Conservation (phyloP, 2,113 vertebrate species). For the Erinaceus europaeus region DNA sequence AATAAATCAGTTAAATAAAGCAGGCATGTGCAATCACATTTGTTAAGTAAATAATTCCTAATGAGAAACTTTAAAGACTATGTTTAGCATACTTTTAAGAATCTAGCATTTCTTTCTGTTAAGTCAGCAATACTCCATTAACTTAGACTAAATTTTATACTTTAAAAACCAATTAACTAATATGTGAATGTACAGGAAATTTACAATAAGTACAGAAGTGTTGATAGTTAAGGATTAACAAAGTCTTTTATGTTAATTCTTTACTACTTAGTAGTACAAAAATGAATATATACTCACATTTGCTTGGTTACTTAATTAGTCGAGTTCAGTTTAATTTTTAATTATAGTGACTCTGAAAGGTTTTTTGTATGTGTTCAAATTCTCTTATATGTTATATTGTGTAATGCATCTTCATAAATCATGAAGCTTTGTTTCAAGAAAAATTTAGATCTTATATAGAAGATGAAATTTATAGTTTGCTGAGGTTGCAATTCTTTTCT, state of each 20-base stretch:
- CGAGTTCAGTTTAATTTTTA: slow-evolving; percentile 28
- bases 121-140: background rate
- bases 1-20: slow-evolving; percentile 79
- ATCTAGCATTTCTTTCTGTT: background rate
- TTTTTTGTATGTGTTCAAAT: background rate
- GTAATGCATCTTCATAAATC: slow-evolving; percentile 64
- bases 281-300: background rate
- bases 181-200: background rate
- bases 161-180: background rate
- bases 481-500: slow-evolving; percentile 51
- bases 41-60: slow-evolving; percentile 75
- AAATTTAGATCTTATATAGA: slow-evolving; percentile 42
- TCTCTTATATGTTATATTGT: slow-evolving; percentile 27
- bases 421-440: slow-evolving; percentile 49
- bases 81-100: slow-evolving; percentile 57
- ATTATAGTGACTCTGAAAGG: background rate
- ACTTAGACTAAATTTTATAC: slow-evolving; percentile 30
- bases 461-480: slow-evolving; percentile 66
- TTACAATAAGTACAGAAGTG: background rate
- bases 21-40: slow-evolving; percentile 65
- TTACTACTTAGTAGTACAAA: background rate
- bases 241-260: slow-evolving; percentile 34
- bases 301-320: background rate
- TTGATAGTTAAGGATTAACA: background rate
- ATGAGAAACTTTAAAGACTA: slow-evolving; percentile 71